Percentiles rank a stretch among this genome's conserved stretches.
phyloP scores from a whole-genome alignment of 2,797 vertebrate species.

The Botia kubotai region DNA sequence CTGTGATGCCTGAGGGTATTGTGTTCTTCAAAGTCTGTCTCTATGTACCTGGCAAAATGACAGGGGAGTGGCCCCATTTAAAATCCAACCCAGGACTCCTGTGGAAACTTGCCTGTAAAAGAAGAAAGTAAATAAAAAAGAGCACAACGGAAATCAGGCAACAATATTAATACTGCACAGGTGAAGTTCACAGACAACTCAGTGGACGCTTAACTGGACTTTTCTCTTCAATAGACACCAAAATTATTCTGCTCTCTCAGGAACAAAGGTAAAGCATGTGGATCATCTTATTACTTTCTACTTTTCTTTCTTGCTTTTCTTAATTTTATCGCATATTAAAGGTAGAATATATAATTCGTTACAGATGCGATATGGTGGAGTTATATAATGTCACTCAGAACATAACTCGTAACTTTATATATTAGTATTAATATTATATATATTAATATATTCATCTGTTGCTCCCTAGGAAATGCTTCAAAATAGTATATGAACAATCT shows the following conservation, averaged over 20 bases:
- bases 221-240: conserved; percentile 2
- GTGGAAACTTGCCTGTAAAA: conserved; percentile 77
- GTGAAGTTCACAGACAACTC: conserved; percentile 43
- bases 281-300: not conserved
- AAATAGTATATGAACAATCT: not conserved
- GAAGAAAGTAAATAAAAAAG: conserved; percentile 66
- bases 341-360: not conserved
- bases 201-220: conserved; percentile 29
- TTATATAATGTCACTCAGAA: not conserved
- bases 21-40: conserved; percentile 60
- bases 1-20: conserved; percentile 62
- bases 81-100: conserved; percentile 68
- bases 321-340: not conserved
- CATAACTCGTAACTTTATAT: not conserved
- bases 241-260: conserved; percentile 41
- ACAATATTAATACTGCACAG: conserved; percentile 59
- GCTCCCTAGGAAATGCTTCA: not conserved
- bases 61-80: conserved; percentile 76
- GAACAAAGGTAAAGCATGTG: conserved; percentile 51
- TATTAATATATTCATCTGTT: not conserved
- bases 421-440: too few species aligned
- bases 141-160: conserved; percentile 60
- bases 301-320: conserved; percentile 7
- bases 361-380: not conserved
- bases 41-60: conserved; percentile 66